A percentile compares a stretch with the other conserved stretches of the same genome.
Evolutionary conservation across 2,797 vertebrate genomes (phyloP).

Genomic region (Toxotes lorentzi): DNA sequence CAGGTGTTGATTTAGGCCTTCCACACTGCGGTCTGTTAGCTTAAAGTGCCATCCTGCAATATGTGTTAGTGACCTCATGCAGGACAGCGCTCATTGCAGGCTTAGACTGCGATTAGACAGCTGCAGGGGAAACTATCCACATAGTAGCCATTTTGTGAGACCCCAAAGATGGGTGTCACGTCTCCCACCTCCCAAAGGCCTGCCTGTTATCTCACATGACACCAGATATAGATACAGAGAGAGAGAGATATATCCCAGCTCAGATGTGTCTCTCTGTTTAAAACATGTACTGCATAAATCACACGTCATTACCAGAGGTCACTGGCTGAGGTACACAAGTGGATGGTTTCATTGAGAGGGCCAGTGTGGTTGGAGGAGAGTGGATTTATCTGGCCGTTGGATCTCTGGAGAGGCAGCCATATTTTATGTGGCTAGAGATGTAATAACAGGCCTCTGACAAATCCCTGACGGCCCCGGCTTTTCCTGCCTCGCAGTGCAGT

Average conservation of each 20-base stretch:
- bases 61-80: constrained; percentile 70
- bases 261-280: constrained; percentile 69
- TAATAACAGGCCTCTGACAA: constrained; percentile 82
- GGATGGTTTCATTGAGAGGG: constrained; percentile 68
- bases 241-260: constrained; percentile 36
- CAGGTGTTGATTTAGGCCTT: constrained; percentile 81
- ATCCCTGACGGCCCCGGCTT: constrained; percentile 74
- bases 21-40: constrained; percentile 67
- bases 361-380: constrained; percentile 77
- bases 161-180: constrained; percentile 76
- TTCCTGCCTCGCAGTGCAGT: constrained; percentile 63
- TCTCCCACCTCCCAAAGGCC: constrained; percentile 74
- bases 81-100: constrained; percentile 65
- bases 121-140: constrained; percentile 78
- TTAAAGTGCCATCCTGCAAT: constrained; percentile 68
- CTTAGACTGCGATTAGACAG: constrained; percentile 76
- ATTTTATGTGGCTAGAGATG: constrained; percentile 82
- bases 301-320: constrained; percentile 83
- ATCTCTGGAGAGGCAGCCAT: constrained; percentile 80
- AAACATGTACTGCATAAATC: constrained; percentile 82
- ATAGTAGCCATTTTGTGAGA: constrained; percentile 79
- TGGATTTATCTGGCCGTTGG: constrained; percentile 79
- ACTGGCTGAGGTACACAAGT: constrained; percentile 69
- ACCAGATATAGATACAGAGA: constrained; percentile 71
- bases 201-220: constrained; percentile 77